phyloP scores from a whole-genome alignment of 1,140 invertebrate genomes.

The Temnothorax nylanderi region DNA sequence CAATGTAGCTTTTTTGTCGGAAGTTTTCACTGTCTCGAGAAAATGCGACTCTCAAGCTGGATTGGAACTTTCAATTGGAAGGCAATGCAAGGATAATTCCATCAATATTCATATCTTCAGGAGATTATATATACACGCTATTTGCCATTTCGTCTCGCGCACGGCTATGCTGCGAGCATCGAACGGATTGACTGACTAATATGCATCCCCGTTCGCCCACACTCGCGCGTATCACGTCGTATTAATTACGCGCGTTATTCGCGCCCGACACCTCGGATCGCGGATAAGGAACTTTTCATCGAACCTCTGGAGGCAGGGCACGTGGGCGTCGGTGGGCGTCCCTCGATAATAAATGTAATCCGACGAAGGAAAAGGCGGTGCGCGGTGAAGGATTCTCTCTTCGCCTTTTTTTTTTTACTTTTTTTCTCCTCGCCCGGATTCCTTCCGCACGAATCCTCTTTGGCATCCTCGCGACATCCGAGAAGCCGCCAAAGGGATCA shows the following conservation, averaged over 20 bases:
- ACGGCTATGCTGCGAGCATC: neutral
- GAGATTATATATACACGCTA: neutral
- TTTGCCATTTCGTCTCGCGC: constrained; percentile 14
- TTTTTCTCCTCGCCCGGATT: constrained; percentile 54
- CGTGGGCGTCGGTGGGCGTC: constrained; percentile 60
- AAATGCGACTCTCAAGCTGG: neutral
- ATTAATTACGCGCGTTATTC: constrained; percentile 57
- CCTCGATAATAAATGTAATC: constrained; percentile 72
- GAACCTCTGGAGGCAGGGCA: neutral
- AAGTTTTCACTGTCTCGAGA: neutral
- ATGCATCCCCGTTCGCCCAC: constrained; percentile 42
- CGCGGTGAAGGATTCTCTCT: neutral
- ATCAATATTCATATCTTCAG: constrained; percentile 23
- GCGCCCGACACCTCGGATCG: constrained; percentile 33
- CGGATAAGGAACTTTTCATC: constrained; percentile 59
- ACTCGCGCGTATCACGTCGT: constrained; percentile 26
- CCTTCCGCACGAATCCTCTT: constrained; percentile 60
- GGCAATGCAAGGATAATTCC: neutral
- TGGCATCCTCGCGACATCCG: constrained; percentile 68
- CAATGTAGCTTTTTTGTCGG: neutral
- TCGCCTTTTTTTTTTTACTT: constrained; percentile 48
- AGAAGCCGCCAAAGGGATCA: constrained; percentile 74
- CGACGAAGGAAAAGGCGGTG: constrained; percentile 62
- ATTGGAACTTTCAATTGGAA: neutral
- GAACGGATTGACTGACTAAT: constrained; percentile 31